Evolutionary conservation across 2,797 vertebrate species (phyloP).

Genomic region (Lagorchestes hirsutus): DNA sequence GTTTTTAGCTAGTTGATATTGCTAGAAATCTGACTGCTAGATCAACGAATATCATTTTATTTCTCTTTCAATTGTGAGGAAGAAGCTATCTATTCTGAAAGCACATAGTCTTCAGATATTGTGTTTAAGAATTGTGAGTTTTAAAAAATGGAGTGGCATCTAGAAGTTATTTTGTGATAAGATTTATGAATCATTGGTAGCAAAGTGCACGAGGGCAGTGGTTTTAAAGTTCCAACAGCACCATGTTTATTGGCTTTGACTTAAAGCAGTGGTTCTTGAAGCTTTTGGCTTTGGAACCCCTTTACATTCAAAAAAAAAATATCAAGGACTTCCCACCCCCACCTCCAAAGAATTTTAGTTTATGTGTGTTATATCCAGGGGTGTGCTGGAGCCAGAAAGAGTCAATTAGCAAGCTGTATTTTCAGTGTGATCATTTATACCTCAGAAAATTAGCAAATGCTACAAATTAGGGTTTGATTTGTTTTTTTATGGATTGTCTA

Average conservation of each 20-base stretch:
- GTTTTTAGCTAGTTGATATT: neutral
- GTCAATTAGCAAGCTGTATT: neutral
- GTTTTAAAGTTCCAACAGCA: neutral
- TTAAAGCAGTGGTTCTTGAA: neutral
- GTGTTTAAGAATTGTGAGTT: neutral
- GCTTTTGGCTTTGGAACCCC: neutral
- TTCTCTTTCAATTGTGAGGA: neutral
- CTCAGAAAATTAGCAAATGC: neutral
- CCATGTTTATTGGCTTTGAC: neutral
- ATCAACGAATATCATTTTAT: neutral
- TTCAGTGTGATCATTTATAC: neutral
- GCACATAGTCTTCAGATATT: neutral
- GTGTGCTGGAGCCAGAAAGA: neutral
- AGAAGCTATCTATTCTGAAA: neutral
- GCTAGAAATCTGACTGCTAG: constrained; percentile 10
- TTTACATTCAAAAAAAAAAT: neutral
- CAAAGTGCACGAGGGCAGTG: neutral
- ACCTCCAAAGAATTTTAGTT: neutral
- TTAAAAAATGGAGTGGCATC: neutral
- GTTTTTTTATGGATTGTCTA: neutral
- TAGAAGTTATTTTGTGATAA: constrained; percentile 20
- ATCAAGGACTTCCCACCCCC: neutral
- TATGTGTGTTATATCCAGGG: neutral
- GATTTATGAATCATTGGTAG: neutral
- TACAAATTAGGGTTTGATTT: neutral